These are phyloP conservation scores for Cyclopterus lumpus DNA, from an alignment of 2,797 vertebrate genomes.

Conservation along the genomic window DNA sequence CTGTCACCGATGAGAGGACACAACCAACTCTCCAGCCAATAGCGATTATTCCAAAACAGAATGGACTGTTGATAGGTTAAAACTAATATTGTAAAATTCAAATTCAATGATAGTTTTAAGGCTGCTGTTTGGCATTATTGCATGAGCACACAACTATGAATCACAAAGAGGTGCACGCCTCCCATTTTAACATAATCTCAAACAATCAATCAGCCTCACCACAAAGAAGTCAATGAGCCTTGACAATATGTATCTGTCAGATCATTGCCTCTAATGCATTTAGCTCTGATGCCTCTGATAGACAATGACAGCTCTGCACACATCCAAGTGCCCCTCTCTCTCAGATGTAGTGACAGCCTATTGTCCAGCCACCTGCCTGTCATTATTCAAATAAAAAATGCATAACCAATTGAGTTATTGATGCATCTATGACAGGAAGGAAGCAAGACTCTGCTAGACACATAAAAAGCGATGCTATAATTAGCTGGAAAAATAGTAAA, in stretches of 20 bases:
- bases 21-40: constrained; percentile 47
- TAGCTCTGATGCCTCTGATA: constrained; percentile 64
- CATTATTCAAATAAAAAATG: constrained; percentile 56
- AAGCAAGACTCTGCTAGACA: background rate
- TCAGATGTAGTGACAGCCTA: constrained; percentile 55
- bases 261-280: constrained; percentile 75
- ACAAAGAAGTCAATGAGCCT: constrained; percentile 80
- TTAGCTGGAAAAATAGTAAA: background rate
- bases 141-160: constrained; percentile 55
- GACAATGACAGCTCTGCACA: constrained; percentile 55
- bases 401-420: constrained; percentile 41
- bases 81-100: constrained; percentile 62
- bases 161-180: constrained; percentile 62
- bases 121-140: constrained; percentile 48
- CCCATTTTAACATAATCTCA: constrained; percentile 69
- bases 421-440: constrained; percentile 31
- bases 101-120: constrained; percentile 60
- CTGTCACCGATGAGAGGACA: constrained; percentile 55
- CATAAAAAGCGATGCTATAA: background rate
- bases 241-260: constrained; percentile 81
- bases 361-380: constrained; percentile 62
- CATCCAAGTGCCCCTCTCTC: constrained; percentile 24
- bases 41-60: constrained; percentile 54
- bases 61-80: constrained; percentile 41
- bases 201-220: constrained; percentile 74